Evolutionary conservation across 2,113 vertebrate genomes (phyloP).

Genomic region (Megaptera novaeangliae): DNA sequence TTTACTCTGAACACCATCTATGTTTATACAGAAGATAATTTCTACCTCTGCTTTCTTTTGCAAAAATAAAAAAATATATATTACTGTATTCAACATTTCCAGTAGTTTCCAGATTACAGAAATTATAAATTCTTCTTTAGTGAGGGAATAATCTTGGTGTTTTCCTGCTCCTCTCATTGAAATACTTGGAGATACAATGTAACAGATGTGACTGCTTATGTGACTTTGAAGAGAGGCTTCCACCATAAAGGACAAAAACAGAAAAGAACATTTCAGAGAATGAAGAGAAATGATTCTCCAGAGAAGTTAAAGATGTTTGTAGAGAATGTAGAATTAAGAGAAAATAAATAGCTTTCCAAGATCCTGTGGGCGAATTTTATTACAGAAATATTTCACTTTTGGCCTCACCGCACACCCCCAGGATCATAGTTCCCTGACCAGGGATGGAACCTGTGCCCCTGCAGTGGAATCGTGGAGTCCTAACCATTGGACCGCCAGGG

Average conservation of each 20-base stretch:
- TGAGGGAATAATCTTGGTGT: not conserved
- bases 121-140: not conserved
- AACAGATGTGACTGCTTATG: not conserved
- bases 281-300: not conserved
- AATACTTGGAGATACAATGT: not conserved
- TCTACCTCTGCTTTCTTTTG: not conserved
- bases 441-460: too few relatives aligned
- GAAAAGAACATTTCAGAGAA: not conserved
- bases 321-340: not conserved
- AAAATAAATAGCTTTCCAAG: not conserved
- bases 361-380: not conserved
- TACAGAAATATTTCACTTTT: not conserved
- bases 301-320: not conserved
- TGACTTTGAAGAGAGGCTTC: not conserved
- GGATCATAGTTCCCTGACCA: too few relatives aligned
- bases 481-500: too few relatives aligned
- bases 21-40: not conserved
- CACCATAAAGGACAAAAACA: not conserved
- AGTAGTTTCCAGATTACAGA: not conserved
- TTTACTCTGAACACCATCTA: not conserved
- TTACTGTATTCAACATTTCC: not conserved
- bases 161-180: not conserved
- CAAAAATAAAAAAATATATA: not conserved
- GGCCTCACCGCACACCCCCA: too few relatives aligned
- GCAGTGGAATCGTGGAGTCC: too few relatives aligned